Evolutionary conservation across 2,888 invertebrate species (phyloP), one percentile per base, ranked within the genome.

Genomic region (Cynaeus angustus): DNA sequence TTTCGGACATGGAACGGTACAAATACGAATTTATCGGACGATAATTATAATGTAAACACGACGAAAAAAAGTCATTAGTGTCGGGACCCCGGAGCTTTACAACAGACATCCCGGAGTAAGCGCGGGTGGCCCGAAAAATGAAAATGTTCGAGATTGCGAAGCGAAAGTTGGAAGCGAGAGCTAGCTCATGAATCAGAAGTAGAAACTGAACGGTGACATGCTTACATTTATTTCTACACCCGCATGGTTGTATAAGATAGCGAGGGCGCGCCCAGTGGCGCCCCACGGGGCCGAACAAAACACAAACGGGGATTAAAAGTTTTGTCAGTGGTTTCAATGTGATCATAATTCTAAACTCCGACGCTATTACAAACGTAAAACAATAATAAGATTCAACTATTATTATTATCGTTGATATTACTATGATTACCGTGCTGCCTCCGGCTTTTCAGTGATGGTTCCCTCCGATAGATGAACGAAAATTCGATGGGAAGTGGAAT

Each of bases 141-240:
- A 33, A 33, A 33, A 33, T 33, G 7, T 33, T 4, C 33, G 33
- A 33, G 33, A 9, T 33, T 33, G 33, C 7, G 33, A n/a, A 33
- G 33, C 33, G 33, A 33, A 33, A 33, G 33, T 33, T 33, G 12
- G 43, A 21, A 30, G 13, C 28, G 16, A 58, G 50, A 53, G 69
- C 77, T 68, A 73, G 75, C 70, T 72, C 77, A 77, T 80, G 79
- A 79, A 78, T 79, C 77, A 79, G 78, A 76, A 76, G 77, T 78
- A 77, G 78, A 78, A 78, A 78, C 16, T 75, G 33, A 33, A 33
- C 76, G 71, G 76, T 73, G 73, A 77, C 77, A 74, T 73, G 75
- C 75, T 76, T 73, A 72, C 72, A 76, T 75, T 78, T 76, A 79
- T 78, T 77, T 77, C 80, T 76, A 77, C 79, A 79, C 79, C 78